Evolutionary conservation across 2,113 vertebrate species (phyloP).

Genomic region (Romanogobio albipinnatus): DNA sequence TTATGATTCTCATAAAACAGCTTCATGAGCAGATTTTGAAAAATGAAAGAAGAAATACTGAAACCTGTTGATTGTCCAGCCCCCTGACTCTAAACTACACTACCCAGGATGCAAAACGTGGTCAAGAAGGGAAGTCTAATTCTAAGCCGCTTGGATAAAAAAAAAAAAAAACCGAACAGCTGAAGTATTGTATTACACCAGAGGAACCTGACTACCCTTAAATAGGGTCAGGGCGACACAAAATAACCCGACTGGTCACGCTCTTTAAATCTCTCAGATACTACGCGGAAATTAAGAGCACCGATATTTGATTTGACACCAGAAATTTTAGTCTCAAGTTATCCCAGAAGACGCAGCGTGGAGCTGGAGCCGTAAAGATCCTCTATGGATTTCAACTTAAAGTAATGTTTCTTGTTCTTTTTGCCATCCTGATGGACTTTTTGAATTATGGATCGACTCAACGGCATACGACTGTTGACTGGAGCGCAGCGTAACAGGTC

Average conservation of each 20-base stretch:
- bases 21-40: no score
- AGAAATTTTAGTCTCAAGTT: conserved; percentile 1
- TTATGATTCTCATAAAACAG: not conserved
- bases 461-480: not conserved
- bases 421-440: not conserved
- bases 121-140: conserved; percentile 76
- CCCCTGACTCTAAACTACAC: conserved; percentile 71
- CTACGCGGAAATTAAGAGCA: conserved; percentile 24
- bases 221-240: conserved; percentile 49
- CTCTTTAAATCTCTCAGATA: conserved; percentile 7
- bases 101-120: conserved; percentile 75
- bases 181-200: conserved; percentile 56
- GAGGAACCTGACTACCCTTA: conserved; percentile 47
- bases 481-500: conserved; percentile 13
- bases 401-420: not conserved
- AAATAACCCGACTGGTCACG: conserved; percentile 45
- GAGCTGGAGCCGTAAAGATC: conserved; percentile 4
- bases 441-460: conserved; percentile 21
- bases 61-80: not conserved
- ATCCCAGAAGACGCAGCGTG: not conserved
- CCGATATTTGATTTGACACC: not conserved
- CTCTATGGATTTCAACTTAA: conserved; percentile 11
- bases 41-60: no score
- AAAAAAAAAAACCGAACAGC: conserved; percentile 64
- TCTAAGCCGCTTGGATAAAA: conserved; percentile 66